Evolutionary conservation across 2,888 invertebrate genomes (phyloP), one percentile per base, ranked within the genome.

Genomic region (Idaea biselata): DNA sequence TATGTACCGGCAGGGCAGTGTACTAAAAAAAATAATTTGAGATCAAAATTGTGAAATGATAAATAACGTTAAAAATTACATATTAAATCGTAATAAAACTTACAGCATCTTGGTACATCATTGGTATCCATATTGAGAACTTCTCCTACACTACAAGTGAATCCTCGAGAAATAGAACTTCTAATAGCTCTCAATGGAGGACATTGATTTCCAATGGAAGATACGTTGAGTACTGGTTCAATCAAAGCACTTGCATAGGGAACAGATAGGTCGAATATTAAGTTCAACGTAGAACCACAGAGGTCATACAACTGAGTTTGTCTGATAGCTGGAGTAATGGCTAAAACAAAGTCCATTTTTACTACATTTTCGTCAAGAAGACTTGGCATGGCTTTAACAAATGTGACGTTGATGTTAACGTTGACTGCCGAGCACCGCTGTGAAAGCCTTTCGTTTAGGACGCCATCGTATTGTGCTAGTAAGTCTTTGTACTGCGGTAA

Each of bases 1-100:
- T 95, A 98, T 0, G 99, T 98, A 77, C 99, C 99, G 73, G 98
- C 98, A 7, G 99, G 99, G 83, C 99, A 99, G 81, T 99, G 97
- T 68, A 99, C 97, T 97, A 78, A 73, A 94, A 93, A 62, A 62
- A 68, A 64, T 68, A 60, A 59, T 54, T 44, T 25, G 18, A 33
- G 14, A 17, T 57, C 56, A 65, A 14, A 58, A 55, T 25, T 65
- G 18, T 57, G 44, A n/a, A 58, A 63, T 33, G 14, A 55, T 63
- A 59, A 53, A 17, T 44, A 16, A 55, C 5, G 8, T 17, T 55
- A 7, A 17, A 58, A 59, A 8, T 60, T 60, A 58, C 14, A 33
- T 58, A 25, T 16, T 56, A 55, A 62, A 17, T 55, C 31, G 60
- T 60, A 61, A 33, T n/a, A 61, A 59, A 76, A 95, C 96, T 95